A percentile compares a stretch with the other conserved stretches of the same genome.
phyloP scores from a whole-genome alignment of 2,113 vertebrate genomes.

The Larimichthys crocea region DNA sequence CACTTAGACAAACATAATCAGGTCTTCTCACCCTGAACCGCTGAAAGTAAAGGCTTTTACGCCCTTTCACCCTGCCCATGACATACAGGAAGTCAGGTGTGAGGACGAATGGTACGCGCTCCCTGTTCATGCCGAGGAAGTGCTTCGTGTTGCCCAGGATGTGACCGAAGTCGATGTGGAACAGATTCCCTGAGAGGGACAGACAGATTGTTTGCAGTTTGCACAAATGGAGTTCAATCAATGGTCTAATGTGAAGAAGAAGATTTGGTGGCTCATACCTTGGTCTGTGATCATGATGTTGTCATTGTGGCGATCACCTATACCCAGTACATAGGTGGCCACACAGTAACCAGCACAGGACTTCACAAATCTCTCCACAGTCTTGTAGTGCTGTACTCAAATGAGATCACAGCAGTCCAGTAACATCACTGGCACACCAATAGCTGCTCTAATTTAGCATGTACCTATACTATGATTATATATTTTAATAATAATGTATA shows the following conservation, averaged over 20 bases:
- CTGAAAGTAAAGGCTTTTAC: constrained; percentile 83
- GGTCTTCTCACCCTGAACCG: constrained; percentile 78
- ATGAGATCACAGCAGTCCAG: not conserved
- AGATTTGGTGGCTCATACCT: constrained; percentile 65
- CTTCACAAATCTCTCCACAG: constrained; percentile 84
- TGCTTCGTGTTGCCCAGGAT: constrained; percentile 86
- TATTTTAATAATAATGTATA: not conserved
- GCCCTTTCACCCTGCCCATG: constrained; percentile 82
- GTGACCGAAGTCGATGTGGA: constrained; percentile 88
- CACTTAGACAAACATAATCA: not conserved
- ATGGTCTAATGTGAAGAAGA: not conserved
- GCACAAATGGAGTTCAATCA: not conserved
- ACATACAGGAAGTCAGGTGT: constrained; percentile 87
- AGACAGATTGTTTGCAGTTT: not conserved
- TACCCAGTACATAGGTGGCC: constrained; percentile 86
- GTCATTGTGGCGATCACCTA: constrained; percentile 88
- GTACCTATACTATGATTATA: not conserved
- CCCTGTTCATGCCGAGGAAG: constrained; percentile 82
- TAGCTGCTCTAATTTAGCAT: not conserved
- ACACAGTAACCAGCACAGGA: constrained; percentile 88
- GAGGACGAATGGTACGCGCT: constrained; percentile 86
- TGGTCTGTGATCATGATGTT: constrained; percentile 88
- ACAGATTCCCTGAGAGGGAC: constrained; percentile 81
- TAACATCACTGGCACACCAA: not conserved
- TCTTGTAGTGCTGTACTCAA: constrained; percentile 77